Evolutionary conservation across 2,797 vertebrate species (phyloP), one percentile per base, ranked within the genome.

Genomic region (Poecilia gillii): DNA sequence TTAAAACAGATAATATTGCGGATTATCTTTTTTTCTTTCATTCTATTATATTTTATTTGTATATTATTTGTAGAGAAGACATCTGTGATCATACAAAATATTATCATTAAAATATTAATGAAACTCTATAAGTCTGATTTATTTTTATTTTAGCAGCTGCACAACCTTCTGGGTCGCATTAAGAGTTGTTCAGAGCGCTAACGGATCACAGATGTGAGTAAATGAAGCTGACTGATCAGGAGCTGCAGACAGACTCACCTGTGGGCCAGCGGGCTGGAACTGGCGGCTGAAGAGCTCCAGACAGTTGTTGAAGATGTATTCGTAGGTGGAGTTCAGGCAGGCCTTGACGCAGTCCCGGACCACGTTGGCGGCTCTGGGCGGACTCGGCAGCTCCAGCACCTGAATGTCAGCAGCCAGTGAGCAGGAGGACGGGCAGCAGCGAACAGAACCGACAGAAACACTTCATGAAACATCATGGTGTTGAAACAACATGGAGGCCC

Each of bases 271-370:
- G 3, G 96, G 87, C 87, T 98, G 97, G 91, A 98, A 99, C 91
- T 99, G 97, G 11, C 86, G 96, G 92, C 96, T 98, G 91, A 99
- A 99, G 47, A 99, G 95, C 83, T 99, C 97, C 46, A 97, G 96
- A 76, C 97, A 99, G 83, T 99, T 99, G 95, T 98, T 99, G 95
- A 99, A 99, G 94, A 99, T 99, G 92, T 99, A 99, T 84, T 99
- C 98, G 0, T 99, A 99, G 47, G 98, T 99, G 81, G 98, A 99
- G 91, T 99, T 99, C 85, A 99, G 96, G 57, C 98, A 99, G 70
- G 98, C 98, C 88, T 98, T 99, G 73, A 99, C 97, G 74, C 98
- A 99, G 88, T 98, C 98, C 75, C 96, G 97, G 62, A 99, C 98
- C 76, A 99, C 98, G 36, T 97, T 97, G 76, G 98, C 97, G 6